These are phyloP conservation scores for Echeneis naucrates DNA, from an alignment of 2,797 vertebrate species.

Conservation along the genomic window DNA sequence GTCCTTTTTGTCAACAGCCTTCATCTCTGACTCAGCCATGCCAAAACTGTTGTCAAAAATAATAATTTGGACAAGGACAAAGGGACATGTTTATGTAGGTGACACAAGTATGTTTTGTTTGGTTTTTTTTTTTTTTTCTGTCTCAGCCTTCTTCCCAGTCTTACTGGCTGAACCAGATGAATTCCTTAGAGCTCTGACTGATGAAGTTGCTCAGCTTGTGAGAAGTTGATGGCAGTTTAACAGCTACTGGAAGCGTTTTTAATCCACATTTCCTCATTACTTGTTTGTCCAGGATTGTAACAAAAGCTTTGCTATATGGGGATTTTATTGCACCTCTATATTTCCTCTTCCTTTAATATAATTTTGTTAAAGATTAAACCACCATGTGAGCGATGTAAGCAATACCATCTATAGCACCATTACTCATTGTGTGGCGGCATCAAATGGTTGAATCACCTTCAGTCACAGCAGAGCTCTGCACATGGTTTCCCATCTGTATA, in stretches of 20 bases:
- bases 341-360: not conserved
- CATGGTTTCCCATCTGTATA: not conserved
- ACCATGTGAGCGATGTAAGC: not conserved
- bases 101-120: not conserved
- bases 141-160: slow-evolving; percentile 15
- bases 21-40: too few species aligned
- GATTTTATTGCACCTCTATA: not conserved
- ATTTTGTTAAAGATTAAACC: not conserved
- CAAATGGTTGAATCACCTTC: not conserved
- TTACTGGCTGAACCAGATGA: slow-evolving; percentile 54
- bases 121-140: too few species aligned
- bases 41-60: not conserved
- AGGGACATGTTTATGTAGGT: slow-evolving; percentile 31
- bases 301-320: not conserved
- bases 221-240: slow-evolving; percentile 1
- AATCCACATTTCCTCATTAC: slow-evolving; percentile 17
- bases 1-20: not conserved
- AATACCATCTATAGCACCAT: not conserved
- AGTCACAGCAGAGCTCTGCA: not conserved
- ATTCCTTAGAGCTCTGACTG: slow-evolving; percentile 21
- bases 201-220: slow-evolving; percentile 42
- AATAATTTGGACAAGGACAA: not conserved
- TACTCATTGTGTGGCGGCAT: not conserved
- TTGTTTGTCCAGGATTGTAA: not conserved
- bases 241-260: slow-evolving; percentile 12